Evolutionary conservation across 2,113 vertebrate genomes (phyloP), one percentile per base, ranked within the genome.

Genomic region (Tiliqua scincoides): DNA sequence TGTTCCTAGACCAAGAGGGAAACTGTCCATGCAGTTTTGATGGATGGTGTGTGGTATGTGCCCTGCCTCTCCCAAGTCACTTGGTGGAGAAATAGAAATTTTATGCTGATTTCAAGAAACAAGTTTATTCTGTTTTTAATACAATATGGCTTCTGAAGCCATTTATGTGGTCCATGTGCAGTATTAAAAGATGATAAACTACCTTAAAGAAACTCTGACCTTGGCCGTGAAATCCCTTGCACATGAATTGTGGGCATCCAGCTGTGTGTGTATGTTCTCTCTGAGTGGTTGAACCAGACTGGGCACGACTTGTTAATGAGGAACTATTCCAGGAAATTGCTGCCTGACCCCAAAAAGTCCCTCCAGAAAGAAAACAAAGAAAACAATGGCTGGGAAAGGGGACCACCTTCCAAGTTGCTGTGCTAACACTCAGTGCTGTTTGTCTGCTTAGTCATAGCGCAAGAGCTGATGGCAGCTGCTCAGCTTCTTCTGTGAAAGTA

Each of bases 351-450:
- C 48, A 37, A 81, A 86, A 81, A 86, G 17, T 63, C 30, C 71
- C 71, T 81, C 40, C 23, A 27, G 9, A 37, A 73, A 32, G 83
- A 63, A 62, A 72, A 71, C 37, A 79, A 59, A n/a, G n/a, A n/a
- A n/a, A n/a, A 85, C 43, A 6, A n/a, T 35, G 61, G 40, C 37
- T 67, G 4, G 43, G 79, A 89, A 59, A 85, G 87, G 89, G 82
- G 93, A 91, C 48, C 72, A 57, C n/a, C 6, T 35, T 12, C 30
- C 40, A 40, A 54, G 8, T 7, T 40, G 40, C 48, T 37, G 1
- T 43, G 18, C 65, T 73, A 30, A 11, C 20, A 7, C 12, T 91
- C 40, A 71, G 90, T 15, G 94, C 89, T 94, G 70, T 84, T 52
- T 75, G 76, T 23, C 30, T 72, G 54, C 11, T 63, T 27, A 63